Base-by-base conservation (phyloP, 2,888 invertebrate species). In the Gerosis bhagava region DNA sequence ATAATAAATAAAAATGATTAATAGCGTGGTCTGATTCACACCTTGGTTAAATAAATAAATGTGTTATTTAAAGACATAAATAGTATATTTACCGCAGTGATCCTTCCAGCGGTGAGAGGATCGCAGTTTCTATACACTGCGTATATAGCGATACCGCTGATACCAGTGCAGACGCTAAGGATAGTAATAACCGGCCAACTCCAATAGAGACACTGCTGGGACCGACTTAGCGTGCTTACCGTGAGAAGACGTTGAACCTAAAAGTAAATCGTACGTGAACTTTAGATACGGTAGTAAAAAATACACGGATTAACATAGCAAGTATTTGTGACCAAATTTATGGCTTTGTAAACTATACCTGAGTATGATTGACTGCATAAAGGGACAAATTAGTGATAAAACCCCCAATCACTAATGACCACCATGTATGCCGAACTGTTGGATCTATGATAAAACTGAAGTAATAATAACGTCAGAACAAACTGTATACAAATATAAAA, bases 341-440 rank as follows among this genome's bases (percentile, higher is more conserved):
- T n/a, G n/a, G n/a, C n/a, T n/a, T n/a, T n/a, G 19, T 19, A 5
- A 6, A 19, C 19, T 19, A 5, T 63, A 87, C 87, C 79, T 88
- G 97, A 0, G 96, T 94, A 75, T 97, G 97, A 72, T 97, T 97
- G 0, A 97, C 96, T 2, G 94, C 97, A 73, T 96, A 97, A 5
- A 97, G 65, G 0, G 96, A 94, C 26, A 96, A 73, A 68, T 94
- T 97, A 0, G 95, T 96, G 41, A 94, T 91, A 24, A 93, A 77
- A 0, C 97, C 97, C n/a, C 97, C 97, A 39, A 97, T 88, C 3
- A 92, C 82, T 16, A 96, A 87, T 0, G 94, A 93, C 91, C 95
- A 96, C 92, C 96, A 94, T 0, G 96, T 94, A 59, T 96, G 95
- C 10, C 97, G 90, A 37, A 92, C 92, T 0, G 96, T 96, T 3